Base-by-base conservation (phyloP, 2,113 vertebrate genomes). In the Amazona vittata region DNA sequence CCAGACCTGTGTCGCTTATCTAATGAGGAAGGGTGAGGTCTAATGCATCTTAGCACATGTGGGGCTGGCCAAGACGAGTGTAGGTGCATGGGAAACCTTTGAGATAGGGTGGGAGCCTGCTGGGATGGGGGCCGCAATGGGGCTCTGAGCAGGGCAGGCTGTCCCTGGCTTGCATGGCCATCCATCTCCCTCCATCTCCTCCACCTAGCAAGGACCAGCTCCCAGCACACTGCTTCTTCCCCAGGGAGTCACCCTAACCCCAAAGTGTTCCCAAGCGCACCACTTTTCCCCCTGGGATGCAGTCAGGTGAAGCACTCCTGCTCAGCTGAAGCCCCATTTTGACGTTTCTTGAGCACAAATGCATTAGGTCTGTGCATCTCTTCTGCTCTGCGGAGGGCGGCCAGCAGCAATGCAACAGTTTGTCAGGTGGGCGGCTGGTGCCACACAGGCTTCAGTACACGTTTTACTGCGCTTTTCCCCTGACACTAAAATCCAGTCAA, bases 111-210 rank as follows among this genome's bases (percentile, higher is more conserved):
- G n/a, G 67, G 33, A 90, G 15, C 44, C 47, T 1, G 3, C 24
- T 43, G 28, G 22, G 20, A 16, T 1, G 4, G 18, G 39, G 33
- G 11, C 47, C 1, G 0, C 3, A 1, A 22, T 46, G 31, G 24
- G 43, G 7, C 11, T 17, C 5, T 28, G 22, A 29, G 25, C 25
- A n/a, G 31, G 26, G 19, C 2, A 2, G 4, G 22, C 39, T 59
- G 25, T 10, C 37, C 11, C 5, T 4, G 0, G 9, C 22, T n/a
- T 62, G 43, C 15, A 5, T 53, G 39, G 19, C 20, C 15, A 9
- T 14, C 20, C 3, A 1, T 43, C 10, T 68, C n/a, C 20, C 5
- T 75, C 12, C 41, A 3, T 63, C 21, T 62, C 10, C 37, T 63
- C 35, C 10, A 2, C 6, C 28, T n/a, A 16, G 31, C 9, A 8